A percentile compares a stretch with the other conserved stretches of the same genome.
Conservation (phyloP, 1,140 invertebrate species). For the Colletes gigas region DNA sequence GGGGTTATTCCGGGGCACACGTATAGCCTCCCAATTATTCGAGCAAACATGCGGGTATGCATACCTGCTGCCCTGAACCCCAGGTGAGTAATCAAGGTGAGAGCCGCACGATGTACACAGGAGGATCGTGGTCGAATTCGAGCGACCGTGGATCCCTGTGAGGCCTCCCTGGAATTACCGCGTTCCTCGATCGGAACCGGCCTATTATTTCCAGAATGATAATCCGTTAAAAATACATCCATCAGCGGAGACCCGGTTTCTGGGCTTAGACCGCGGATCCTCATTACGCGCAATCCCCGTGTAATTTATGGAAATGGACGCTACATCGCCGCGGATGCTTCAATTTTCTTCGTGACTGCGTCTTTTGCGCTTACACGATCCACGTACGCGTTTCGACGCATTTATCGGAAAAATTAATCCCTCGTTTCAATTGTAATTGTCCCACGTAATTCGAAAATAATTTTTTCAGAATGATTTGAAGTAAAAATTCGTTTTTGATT, state of each 20-base stretch:
- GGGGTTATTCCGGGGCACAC: slow-evolving; percentile 45
- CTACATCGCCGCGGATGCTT: not conserved
- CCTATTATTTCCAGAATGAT: slow-evolving; percentile 37
- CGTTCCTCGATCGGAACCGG: not conserved
- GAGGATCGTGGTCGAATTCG: slow-evolving; percentile 46
- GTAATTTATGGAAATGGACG: not conserved
- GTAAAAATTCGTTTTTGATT: no score
- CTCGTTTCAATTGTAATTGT: no score
- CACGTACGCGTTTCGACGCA: no score
- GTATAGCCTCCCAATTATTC: slow-evolving; percentile 62
- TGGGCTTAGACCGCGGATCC: not conserved
- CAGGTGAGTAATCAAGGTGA: slow-evolving; percentile 68
- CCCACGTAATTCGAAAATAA: no score
- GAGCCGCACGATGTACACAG: slow-evolving; percentile 54
- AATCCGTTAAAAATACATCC: slow-evolving; percentile 25
- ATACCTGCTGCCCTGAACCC: slow-evolving; percentile 60
- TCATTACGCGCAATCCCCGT: not conserved
- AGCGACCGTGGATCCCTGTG: slow-evolving; percentile 21
- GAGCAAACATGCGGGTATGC: slow-evolving; percentile 67
- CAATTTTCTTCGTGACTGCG: not conserved
- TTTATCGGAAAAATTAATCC: no score
- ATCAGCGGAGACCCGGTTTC: no score
- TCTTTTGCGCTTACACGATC: no score
- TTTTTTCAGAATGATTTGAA: no score
- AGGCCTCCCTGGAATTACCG: not conserved